These are phyloP conservation scores for Mastomys natalensis DNA, from an alignment of 2,113 vertebrate species.

Conservation along the genomic window DNA sequence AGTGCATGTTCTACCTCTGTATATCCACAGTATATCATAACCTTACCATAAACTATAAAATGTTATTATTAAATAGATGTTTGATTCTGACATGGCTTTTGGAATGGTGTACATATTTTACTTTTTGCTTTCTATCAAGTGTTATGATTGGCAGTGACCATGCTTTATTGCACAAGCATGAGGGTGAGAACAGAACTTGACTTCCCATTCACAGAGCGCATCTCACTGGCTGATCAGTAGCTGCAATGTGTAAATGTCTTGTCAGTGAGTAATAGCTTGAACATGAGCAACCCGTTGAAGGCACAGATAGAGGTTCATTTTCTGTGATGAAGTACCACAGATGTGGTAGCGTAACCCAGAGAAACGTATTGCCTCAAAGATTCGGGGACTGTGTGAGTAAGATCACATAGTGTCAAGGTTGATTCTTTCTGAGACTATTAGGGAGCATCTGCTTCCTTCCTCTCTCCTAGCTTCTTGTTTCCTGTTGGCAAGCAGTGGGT, in stretches of 20 bases:
- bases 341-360: background rate
- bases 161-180: background rate
- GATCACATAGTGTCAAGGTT: background rate
- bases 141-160: background rate
- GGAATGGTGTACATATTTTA: background rate
- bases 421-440: background rate
- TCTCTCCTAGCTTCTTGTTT: background rate
- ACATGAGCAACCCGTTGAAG: background rate
- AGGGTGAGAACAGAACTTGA: background rate
- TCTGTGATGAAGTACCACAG: background rate
- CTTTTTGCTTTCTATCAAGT: background rate
- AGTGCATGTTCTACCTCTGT: background rate
- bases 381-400: background rate
- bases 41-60: background rate
- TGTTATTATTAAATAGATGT: background rate
- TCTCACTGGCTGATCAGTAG: background rate
- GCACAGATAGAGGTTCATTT: background rate
- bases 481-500: background rate
- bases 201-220: background rate
- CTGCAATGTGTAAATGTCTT: background rate
- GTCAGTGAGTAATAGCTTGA: background rate
- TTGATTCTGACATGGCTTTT: background rate
- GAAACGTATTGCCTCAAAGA: background rate
- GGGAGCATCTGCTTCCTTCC: background rate
- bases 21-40: background rate